Base-by-base conservation (phyloP, 1,140 invertebrate genomes). In the Yoshiicerus persimilis region DNA sequence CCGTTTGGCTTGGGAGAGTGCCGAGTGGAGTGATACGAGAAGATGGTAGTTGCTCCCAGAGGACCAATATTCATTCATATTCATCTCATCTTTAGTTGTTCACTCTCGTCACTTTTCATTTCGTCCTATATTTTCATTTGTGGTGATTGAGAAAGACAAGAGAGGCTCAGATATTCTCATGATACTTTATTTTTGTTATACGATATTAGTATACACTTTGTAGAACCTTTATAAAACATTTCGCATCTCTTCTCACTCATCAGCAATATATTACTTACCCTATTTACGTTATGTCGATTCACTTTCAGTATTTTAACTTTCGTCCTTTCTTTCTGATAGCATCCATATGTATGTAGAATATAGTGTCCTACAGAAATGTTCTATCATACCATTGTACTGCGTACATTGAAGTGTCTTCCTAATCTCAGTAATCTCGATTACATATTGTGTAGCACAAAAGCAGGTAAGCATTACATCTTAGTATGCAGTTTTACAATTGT, bases 61-160 rank as follows among this genome's bases (percentile, higher is more conserved):
- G 34, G 75, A 36, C 75, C 75, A 80, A 80, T 80, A 80, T 30
- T 80, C 75, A 80, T 80, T 80, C 75, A 80, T 80, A 80, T 38
- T 80, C 75, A 80, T 80, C 75, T 38, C 75, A 80, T 80, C 75
- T 80, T 80, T 80, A 80, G 75, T 80, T 80, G 75, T 80, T 80
- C 32, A 34, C 34, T 80, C 75, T 38, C 34, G 32, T 80, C 75
- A 34, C 75, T 36, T 80, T 80, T 80, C 75, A 80, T 80, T 80
- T 80, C 20, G 30, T 38, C 34, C 32, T 80, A 80, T 80, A 80
- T 80, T 80, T 80, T 80, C 75, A 80, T 80, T 80, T 80, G 30
- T 36, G 75, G 32, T 80, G 75, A 80, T 80, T 80, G 75, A n/a
- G 30, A 80, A 80, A 34, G 32, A 32, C 32, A 23, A n/a, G 27